Percentiles rank a stretch among this genome's conserved stretches.
Conservation (phyloP, 2,888 invertebrate species). For the Megaustenia siamemsis region DNA sequence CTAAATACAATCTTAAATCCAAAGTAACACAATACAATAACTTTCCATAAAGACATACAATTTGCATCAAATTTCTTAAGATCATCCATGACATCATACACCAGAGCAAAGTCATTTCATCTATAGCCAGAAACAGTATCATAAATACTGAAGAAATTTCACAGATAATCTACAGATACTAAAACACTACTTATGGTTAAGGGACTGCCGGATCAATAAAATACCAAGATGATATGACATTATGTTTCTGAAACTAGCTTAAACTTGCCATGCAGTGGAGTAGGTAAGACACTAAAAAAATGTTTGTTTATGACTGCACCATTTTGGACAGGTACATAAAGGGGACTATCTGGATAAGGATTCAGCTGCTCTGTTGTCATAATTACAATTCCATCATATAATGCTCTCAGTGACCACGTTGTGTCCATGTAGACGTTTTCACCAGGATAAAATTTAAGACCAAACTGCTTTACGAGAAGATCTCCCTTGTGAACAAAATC, state of each 20-base stretch:
- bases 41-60: too few species aligned
- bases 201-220: not conserved
- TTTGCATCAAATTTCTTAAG: too few species aligned
- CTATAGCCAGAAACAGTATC: too few species aligned
- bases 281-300: slow-evolving; percentile 90
- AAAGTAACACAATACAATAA: too few species aligned
- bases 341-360: slow-evolving; percentile 88
- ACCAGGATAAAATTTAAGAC: slow-evolving; percentile 77
- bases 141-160: too few species aligned
- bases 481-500: slow-evolving; percentile 76
- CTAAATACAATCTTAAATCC: too few species aligned
- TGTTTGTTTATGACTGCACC: slow-evolving; percentile 86
- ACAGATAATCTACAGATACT: too few species aligned
- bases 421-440: slow-evolving; percentile 81
- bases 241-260: slow-evolving; percentile 83
- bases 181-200: too few species aligned
- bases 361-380: slow-evolving; percentile 91
- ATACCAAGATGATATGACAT: not conserved
- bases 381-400: slow-evolving; percentile 88
- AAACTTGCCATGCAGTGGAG: slow-evolving; percentile 89
- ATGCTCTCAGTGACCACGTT: slow-evolving; percentile 88
- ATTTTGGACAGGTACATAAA: slow-evolving; percentile 85
- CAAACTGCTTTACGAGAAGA: slow-evolving; percentile 73
- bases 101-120: too few species aligned
- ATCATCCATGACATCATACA: too few species aligned